Conservation (phyloP, 37 sponge, comb jelly and placozoan genomes). For the Amphimedon queenslandica region DNA sequence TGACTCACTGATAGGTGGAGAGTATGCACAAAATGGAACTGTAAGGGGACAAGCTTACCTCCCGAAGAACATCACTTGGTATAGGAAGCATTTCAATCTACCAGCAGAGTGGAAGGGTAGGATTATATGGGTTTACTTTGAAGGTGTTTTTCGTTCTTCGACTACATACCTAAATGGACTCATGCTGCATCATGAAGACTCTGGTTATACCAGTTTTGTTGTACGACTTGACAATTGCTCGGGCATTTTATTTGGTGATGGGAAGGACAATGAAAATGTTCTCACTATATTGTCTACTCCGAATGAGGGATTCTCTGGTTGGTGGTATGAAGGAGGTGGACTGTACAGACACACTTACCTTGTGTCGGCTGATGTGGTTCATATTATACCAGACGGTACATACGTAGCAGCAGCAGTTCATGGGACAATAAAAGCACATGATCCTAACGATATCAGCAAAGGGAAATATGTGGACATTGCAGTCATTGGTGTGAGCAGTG, state of each 20-base stretch:
- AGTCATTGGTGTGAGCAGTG: constrained; percentile 3
- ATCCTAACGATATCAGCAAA: neutral
- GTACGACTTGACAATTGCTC: constrained; percentile 48
- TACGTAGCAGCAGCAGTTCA: constrained; percentile 26
- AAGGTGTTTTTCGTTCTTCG: constrained; percentile 40
- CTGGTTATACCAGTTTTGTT: constrained; percentile 50
- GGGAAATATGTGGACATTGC: constrained; percentile 18
- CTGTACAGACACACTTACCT: constrained; percentile 46
- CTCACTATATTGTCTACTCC: constrained; percentile 32
- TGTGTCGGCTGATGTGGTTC: constrained; percentile 10
- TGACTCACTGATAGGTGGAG: constrained; percentile 38
- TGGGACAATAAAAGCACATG: constrained; percentile 11
- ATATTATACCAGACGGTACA: constrained; percentile 19
- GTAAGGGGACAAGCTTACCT: constrained; percentile 26
- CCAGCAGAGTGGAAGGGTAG: constrained; percentile 45
- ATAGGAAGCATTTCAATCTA: constrained; percentile 57
- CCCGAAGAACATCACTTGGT: constrained; percentile 44
- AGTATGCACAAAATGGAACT: neutral
- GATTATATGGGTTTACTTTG: constrained; percentile 49
- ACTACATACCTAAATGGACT: constrained; percentile 30
- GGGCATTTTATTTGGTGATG: constrained; percentile 25
- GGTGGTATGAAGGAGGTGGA: constrained; percentile 65
- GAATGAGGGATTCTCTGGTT: constrained; percentile 32
- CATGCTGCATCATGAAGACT: constrained; percentile 21
- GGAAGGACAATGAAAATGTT: constrained; percentile 44